These are phyloP conservation scores for Alethe castanea DNA, from an alignment of 2,113 vertebrate species.

Conservation along the genomic window DNA sequence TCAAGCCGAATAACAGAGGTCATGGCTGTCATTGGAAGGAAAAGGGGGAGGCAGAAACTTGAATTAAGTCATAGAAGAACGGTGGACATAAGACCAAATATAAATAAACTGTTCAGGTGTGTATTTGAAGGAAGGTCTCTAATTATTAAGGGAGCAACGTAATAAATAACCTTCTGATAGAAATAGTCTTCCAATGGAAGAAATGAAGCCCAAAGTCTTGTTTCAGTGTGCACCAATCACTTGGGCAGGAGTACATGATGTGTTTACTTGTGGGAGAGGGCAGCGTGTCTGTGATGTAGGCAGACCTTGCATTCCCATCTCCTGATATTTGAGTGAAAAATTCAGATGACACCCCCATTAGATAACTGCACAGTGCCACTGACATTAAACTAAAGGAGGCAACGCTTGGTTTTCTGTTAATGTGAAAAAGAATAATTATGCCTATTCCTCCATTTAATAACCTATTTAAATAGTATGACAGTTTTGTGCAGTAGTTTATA, in stretches of 20 bases:
- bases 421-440: background rate
- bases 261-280: background rate
- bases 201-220: background rate
- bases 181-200: background rate
- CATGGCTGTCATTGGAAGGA: background rate
- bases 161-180: background rate
- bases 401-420: background rate
- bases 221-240: background rate
- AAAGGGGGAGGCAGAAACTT: background rate
- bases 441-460: background rate
- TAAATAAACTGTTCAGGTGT: background rate
- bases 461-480: background rate
- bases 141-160: background rate
- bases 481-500: background rate
- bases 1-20: background rate
- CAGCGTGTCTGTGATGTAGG: background rate
- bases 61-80: background rate
- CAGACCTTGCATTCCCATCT: background rate
- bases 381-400: background rate
- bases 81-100: background rate
- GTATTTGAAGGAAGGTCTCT: background rate
- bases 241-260: fast-evolving
- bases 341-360: background rate
- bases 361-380: background rate
- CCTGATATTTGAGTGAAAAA: background rate